Conservation (phyloP, 2,113 vertebrate species). For the Lasiurus borealis region DNA sequence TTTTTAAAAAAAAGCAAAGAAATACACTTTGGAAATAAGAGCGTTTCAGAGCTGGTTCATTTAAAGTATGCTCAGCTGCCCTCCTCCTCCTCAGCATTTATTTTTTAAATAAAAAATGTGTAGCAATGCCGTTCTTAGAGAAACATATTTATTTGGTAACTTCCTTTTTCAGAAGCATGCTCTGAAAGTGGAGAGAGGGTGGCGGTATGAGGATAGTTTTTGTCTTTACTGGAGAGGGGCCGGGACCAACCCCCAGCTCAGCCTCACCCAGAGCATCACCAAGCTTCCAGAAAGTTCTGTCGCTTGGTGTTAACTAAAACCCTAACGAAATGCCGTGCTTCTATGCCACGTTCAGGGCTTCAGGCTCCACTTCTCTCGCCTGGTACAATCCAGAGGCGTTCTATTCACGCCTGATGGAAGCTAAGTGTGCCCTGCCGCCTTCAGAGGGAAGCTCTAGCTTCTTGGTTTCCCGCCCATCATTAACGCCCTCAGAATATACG, state of each 20-base stretch:
- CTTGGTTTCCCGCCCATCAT: background rate
- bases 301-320: background rate
- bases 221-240: rapidly evolving
- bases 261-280: too few relatives aligned
- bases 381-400: background rate
- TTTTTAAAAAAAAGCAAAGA: background rate
- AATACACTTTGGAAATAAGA: background rate
- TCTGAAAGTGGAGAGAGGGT: background rate
- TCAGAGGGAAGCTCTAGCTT: background rate
- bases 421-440: background rate
- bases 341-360: background rate
- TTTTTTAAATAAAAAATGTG: background rate
- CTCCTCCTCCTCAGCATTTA: background rate
- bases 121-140: background rate
- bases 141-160: background rate
- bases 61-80: background rate
- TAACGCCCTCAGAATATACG: background rate
- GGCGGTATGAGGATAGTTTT: too few relatives aligned
- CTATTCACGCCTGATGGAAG: background rate
- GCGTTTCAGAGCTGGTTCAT: background rate
- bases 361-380: background rate
- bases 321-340: background rate
- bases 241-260: background rate
- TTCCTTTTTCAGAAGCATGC: background rate
- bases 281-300: background rate